These are phyloP conservation scores for Yponomeuta plumbellus DNA, from an alignment of 2,888 invertebrate species.

Conservation along the genomic window DNA sequence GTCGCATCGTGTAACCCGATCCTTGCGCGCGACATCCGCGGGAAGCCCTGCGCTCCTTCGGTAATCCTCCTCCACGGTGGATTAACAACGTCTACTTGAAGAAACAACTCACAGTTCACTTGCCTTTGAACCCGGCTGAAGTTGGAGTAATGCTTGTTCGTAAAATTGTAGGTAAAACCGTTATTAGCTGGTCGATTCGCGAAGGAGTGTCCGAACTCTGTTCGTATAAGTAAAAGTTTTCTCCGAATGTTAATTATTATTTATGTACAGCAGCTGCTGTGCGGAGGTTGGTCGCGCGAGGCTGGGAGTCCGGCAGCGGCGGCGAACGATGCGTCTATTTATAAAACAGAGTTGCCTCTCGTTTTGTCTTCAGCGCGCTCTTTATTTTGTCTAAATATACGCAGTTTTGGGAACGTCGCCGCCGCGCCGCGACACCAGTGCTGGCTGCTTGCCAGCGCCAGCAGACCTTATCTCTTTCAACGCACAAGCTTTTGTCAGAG, in stretches of 20 bases:
- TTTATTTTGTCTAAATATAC: slow-evolving; percentile 78
- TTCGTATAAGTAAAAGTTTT: slow-evolving; percentile 7
- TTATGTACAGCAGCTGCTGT: slow-evolving; percentile 74
- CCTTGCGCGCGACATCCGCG: slow-evolving; percentile 62
- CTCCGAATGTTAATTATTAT: slow-evolving; percentile 68
- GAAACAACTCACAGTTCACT: background rate
- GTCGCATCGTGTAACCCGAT: slow-evolving; percentile 59
- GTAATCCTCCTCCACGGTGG: slow-evolving; percentile 45
- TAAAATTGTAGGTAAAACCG: background rate
- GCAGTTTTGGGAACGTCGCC: slow-evolving; percentile 75
- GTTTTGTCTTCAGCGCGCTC: slow-evolving; percentile 75
- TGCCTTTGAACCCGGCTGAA: background rate
- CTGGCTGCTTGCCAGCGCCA: slow-evolving; percentile 56
- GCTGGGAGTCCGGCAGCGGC: slow-evolving; percentile 43
- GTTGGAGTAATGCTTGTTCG: background rate
- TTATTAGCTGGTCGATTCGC: background rate
- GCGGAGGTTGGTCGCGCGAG: slow-evolving; percentile 64
- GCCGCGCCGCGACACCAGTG: slow-evolving; percentile 63
- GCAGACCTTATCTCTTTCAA: slow-evolving; percentile 52
- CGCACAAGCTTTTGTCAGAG: slow-evolving; percentile 55
- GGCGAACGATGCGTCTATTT: slow-evolving; percentile 73
- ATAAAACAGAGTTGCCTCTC: slow-evolving; percentile 76
- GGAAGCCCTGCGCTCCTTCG: slow-evolving; percentile 60
- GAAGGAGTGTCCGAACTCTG: slow-evolving; percentile 6
- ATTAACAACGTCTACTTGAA: slow-evolving; percentile 12